Evolutionary conservation across 1,140 invertebrate genomes (phyloP).

Genomic region (Achroia grisella): DNA sequence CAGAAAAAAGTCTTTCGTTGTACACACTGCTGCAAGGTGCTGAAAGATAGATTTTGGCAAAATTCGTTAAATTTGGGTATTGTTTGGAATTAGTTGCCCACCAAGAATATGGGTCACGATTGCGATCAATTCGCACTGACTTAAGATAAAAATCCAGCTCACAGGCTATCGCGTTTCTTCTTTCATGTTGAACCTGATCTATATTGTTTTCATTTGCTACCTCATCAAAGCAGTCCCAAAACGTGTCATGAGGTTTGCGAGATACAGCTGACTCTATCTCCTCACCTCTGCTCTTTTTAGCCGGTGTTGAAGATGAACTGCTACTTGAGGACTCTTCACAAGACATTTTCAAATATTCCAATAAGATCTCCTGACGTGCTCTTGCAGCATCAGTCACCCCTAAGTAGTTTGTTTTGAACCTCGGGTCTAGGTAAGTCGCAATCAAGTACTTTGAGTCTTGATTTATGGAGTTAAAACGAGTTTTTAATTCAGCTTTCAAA

Average conservation of each 20-base stretch:
- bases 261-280: too few relatives aligned
- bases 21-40: conserved; percentile 27
- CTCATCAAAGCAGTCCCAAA: too few relatives aligned
- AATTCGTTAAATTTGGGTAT: conserved; percentile 6
- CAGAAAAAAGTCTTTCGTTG: conserved; percentile 31
- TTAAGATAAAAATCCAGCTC: too few relatives aligned
- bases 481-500: conserved; percentile 19
- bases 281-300: too few relatives aligned
- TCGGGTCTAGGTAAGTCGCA: conserved; percentile 14
- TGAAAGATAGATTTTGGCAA: conserved; percentile 5
- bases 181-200: too few relatives aligned
- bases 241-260: too few relatives aligned
- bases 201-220: too few relatives aligned
- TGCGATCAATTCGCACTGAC: background rate
- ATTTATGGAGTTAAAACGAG: conserved; percentile 18
- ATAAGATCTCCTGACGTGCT: conserved; percentile 28
- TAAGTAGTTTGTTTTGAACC: conserved; percentile 15
- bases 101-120: background rate
- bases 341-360: conserved; percentile 27
- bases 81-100: conserved; percentile 4
- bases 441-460: conserved; percentile 20
- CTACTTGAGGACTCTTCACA: conserved; percentile 9
- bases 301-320: too few relatives aligned
- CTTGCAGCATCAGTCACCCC: conserved; percentile 27
- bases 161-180: too few relatives aligned